Evolutionary conservation across 2,888 invertebrate genomes (phyloP).

Genomic region (Limenitis camilla): DNA sequence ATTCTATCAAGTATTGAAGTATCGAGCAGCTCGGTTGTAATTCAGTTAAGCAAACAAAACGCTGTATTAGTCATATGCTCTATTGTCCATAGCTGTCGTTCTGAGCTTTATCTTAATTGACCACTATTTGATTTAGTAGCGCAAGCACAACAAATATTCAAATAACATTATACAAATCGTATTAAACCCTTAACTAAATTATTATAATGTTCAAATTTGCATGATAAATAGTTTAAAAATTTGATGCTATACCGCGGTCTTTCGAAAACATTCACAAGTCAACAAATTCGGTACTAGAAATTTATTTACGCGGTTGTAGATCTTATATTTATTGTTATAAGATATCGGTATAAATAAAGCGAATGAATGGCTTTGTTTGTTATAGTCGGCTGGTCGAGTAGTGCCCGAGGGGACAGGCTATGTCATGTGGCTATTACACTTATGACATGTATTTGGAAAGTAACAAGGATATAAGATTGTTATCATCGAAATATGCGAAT

Average conservation of each 20-base stretch:
- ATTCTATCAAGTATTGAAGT: slow-evolving; percentile 18
- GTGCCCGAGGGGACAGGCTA: slow-evolving; percentile 61
- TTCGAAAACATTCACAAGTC: slow-evolving; percentile 25
- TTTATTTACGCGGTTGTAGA: slow-evolving; percentile 20
- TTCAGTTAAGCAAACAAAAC: slow-evolving; percentile 66
- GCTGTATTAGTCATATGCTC: slow-evolving; percentile 63
- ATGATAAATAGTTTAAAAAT: slow-evolving; percentile 28
- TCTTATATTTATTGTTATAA: slow-evolving; percentile 27
- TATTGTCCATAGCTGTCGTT: slow-evolving; percentile 65
- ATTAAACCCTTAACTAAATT: slow-evolving; percentile 19
- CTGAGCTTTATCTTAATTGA: slow-evolving; percentile 71
- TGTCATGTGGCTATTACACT: slow-evolving; percentile 61
- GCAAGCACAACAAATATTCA: slow-evolving; percentile 36
- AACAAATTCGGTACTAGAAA: slow-evolving; percentile 22
- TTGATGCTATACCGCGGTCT: slow-evolving; percentile 15
- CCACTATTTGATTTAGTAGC: slow-evolving; percentile 69
- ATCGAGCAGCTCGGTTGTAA: slow-evolving; percentile 28
- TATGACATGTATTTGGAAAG: slow-evolving; percentile 58
- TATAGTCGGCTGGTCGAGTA: slow-evolving; percentile 43
- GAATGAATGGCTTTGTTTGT: slow-evolving; percentile 32
- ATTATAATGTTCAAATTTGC: slow-evolving; percentile 30
- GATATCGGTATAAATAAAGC: slow-evolving; percentile 10
- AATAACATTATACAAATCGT: slow-evolving; percentile 27
- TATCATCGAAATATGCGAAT: slow-evolving; percentile 50
- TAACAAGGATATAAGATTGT: slow-evolving; percentile 68